Base-by-base conservation (phyloP, 2,797 vertebrate species). In the Cossypha dichroa region DNA sequence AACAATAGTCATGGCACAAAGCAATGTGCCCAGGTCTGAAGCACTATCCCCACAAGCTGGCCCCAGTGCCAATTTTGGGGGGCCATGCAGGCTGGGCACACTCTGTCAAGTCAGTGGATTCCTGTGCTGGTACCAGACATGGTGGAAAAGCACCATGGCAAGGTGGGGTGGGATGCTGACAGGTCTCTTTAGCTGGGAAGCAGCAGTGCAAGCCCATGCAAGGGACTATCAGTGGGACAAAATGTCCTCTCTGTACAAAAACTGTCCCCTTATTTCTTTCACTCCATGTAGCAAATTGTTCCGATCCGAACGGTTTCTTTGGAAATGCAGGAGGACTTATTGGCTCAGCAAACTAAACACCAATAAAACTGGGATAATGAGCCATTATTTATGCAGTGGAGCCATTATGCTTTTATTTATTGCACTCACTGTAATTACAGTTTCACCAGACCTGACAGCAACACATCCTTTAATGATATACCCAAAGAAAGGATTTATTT, bases 321-420 rank as follows among this genome's bases (percentile, higher is more conserved):
- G 48, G 56, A 22, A 83, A 64, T 84, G 46, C 82, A 72, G 76
- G 31, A 93, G 38, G 36, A 83, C 41, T 91, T 95, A 86, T 38
- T 85, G 78, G 69, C 85, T 95, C 76, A 85, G 91, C 79, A 94
- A 88, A 75, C 66, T 62, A 38, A 93, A 94, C 59, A 66, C 78
- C 85, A 88, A 94, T 94, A 94, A 93, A 96, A 90, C 43, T 55
- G 62, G 40, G 55, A 92, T 95, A 95, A 95, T 96, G 91, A 95
- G 48, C 62, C 84, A 87, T 96, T 94, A 95, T 95, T 97, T 94
- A 96, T 96, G 85, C 92, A 81, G 43, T 68, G 43, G 31, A 95
- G 58, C 64, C 79, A 85, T 96, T 95, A 93, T 51, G 36, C 72
- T 80, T 85, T 96, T 96, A 97, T 96, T 96, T 96, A 97, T 95